phyloP scores from a whole-genome alignment of 2,888 invertebrate genomes.

The Girardia tigrina region DNA sequence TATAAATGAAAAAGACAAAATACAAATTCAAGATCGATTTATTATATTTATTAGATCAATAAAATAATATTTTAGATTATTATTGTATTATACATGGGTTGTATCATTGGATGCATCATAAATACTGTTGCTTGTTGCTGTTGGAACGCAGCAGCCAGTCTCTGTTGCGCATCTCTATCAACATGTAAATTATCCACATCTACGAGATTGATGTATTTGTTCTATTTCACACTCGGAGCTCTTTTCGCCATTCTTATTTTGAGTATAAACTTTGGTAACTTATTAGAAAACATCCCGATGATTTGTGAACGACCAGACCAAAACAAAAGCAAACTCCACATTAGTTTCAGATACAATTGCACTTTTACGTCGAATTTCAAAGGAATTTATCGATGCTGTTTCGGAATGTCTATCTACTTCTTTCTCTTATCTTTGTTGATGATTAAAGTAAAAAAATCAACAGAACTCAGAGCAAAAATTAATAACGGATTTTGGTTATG shows the following conservation, averaged over 20 bases:
- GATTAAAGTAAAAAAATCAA: conserved; percentile 65
- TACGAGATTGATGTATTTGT: conserved; percentile 82
- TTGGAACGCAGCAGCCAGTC: conserved; percentile 77
- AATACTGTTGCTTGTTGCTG: conserved; percentile 72
- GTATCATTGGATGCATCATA: conserved; percentile 32
- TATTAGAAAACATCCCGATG: conserved; percentile 59
- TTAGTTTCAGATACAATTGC: neutral
- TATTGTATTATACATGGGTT: too few species aligned
- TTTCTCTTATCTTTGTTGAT: conserved; percentile 69
- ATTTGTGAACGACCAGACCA: conserved; percentile 39
- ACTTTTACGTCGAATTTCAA: conserved; percentile 55
- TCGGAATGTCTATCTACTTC: conserved; percentile 82
- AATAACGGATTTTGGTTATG: conserved; percentile 98
- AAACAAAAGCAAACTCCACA: neutral
- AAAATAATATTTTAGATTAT: too few species aligned
- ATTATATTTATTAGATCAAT: too few species aligned
- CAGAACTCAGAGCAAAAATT: conserved; percentile 77
- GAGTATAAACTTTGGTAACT: conserved; percentile 70
- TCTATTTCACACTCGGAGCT: conserved; percentile 76
- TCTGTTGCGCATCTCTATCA: conserved; percentile 91
- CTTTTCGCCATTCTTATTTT: conserved; percentile 76
- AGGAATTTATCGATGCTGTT: conserved; percentile 91
- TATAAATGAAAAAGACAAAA: too few species aligned
- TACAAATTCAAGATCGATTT: too few species aligned
- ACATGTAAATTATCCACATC: conserved; percentile 90